Conservation (phyloP, 2,888 invertebrate genomes). For the Cantharis nigra region DNA sequence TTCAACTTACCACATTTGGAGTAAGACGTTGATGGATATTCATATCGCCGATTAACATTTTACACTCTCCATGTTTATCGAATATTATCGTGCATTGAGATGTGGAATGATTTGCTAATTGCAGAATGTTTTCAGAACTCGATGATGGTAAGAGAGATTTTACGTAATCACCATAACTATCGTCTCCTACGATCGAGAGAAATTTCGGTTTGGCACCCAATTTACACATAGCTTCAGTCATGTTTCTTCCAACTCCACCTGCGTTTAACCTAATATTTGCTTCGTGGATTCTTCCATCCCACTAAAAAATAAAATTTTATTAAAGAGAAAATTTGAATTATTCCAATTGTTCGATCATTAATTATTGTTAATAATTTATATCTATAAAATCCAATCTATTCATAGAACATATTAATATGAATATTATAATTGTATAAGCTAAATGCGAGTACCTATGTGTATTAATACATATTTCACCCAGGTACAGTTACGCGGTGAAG, state of each 20-base stretch:
- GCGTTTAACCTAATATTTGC: constrained; percentile 67
- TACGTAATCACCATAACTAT: constrained; percentile 59
- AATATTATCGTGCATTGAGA: constrained; percentile 79
- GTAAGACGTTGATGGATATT: constrained; percentile 73
- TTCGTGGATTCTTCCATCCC: constrained; percentile 79
- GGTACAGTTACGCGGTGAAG: background rate
- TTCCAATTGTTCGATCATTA: too few relatives aligned
- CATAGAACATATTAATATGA: too few relatives aligned
- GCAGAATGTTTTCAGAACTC: constrained; percentile 46
- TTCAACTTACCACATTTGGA: constrained; percentile 63
- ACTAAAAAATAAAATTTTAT: constrained; percentile 56
- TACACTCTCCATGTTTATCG: constrained; percentile 75
- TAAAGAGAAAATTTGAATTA: too few relatives aligned
- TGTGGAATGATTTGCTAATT: constrained; percentile 58
- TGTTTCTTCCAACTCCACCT: constrained; percentile 93
- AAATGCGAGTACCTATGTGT: background rate
- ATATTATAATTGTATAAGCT: background rate
- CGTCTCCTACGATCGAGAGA: constrained; percentile 78
- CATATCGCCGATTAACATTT: constrained; percentile 85
- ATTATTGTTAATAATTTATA: background rate
- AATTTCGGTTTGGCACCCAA: constrained; percentile 69
- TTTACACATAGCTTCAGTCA: constrained; percentile 83
- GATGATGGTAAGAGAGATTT: constrained; percentile 49
- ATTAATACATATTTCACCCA: background rate
- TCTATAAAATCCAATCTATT: background rate